Evolutionary conservation across 2,797 vertebrate genomes (phyloP).

Genomic region (Calcarius lapponicus): DNA sequence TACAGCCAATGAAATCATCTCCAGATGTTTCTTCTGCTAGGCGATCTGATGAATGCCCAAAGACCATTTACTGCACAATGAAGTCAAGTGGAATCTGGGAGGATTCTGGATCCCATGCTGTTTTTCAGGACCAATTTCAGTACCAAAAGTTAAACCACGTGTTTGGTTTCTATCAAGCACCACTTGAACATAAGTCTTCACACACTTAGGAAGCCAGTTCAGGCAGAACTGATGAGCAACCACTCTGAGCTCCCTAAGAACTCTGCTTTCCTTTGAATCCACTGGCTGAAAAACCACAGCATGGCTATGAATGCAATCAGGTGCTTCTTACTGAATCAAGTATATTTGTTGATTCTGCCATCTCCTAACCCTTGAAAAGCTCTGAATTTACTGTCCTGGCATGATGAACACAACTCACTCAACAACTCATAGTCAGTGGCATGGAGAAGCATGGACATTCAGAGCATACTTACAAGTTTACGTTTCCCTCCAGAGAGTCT

Average conservation of each 20-base stretch:
- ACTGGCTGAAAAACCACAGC: not conserved
- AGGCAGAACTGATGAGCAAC: not conserved
- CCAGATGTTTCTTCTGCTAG: not conserved
- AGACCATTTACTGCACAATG: not conserved
- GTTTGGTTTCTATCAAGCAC: not conserved
- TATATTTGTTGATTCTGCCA: not conserved
- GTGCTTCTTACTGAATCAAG: not conserved
- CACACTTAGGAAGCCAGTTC: not conserved
- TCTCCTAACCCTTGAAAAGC: not conserved
- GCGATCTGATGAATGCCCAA: not conserved
- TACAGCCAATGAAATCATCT: not conserved
- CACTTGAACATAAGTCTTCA: not conserved
- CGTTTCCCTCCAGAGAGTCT: not conserved
- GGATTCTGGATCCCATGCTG: not conserved
- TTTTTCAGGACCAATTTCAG: not conserved
- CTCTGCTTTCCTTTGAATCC: not conserved
- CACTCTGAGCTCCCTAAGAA: not conserved
- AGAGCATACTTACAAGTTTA: not conserved
- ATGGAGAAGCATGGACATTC: not conserved
- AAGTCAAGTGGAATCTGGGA: not conserved
- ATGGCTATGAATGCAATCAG: not conserved
- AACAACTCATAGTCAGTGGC: not conserved
- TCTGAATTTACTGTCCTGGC: not conserved
- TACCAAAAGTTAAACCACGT: not conserved
- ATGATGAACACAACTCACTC: not conserved